These are phyloP conservation scores for Eidolon helvum DNA, from an alignment of 2,113 vertebrate species.

Conservation along the genomic window DNA sequence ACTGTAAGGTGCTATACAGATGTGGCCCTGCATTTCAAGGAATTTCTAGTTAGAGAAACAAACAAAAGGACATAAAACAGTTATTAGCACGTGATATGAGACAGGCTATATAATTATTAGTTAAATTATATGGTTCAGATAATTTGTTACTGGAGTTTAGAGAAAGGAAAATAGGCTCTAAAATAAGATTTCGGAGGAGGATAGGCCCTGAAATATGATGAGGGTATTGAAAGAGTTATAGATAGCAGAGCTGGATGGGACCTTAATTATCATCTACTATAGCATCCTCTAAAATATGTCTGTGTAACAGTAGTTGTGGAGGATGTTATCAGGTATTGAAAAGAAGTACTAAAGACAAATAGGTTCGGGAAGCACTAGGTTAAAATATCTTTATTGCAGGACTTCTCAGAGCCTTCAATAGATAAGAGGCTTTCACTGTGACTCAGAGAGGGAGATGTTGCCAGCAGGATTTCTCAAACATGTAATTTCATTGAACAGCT, in stretches of 20 bases:
- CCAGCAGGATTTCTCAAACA: neutral
- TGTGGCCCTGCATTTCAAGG: neutral
- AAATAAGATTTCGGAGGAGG: neutral
- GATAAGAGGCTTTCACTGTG: neutral
- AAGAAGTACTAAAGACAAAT: neutral
- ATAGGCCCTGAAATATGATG: neutral
- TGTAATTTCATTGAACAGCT: neutral
- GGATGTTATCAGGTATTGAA: neutral
- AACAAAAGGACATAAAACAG: neutral
- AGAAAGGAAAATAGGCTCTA: neutral
- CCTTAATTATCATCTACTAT: neutral
- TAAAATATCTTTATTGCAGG: neutral
- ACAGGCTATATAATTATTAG: neutral
- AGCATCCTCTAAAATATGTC: neutral
- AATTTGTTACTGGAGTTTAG: neutral
- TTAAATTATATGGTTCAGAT: neutral
- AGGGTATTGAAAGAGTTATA: neutral
- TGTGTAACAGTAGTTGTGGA: neutral
- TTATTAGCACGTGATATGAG: neutral
- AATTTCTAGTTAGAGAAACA: conserved; percentile 1
- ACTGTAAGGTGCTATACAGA: neutral
- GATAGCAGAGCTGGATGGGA: neutral
- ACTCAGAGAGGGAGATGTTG: neutral
- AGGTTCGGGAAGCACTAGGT: neutral
- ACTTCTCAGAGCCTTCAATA: neutral